These are phyloP conservation scores for Sturmia bella DNA, from an alignment of 2,888 invertebrate species.

Conservation along the genomic window DNA sequence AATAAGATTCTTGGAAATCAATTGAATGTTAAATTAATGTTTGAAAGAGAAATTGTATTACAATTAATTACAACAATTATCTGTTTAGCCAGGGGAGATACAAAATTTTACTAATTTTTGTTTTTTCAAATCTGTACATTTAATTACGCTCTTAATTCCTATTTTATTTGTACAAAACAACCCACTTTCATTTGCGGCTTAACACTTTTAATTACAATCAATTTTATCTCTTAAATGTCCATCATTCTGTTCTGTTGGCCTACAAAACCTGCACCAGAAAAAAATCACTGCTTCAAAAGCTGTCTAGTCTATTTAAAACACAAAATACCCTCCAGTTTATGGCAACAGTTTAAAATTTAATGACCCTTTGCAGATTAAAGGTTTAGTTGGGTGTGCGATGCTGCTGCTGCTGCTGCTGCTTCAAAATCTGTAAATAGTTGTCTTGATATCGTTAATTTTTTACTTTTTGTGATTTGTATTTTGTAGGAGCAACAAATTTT, in stretches of 20 bases:
- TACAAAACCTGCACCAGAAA: neutral
- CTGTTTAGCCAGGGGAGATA: too few species aligned
- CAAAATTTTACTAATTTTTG: too few species aligned
- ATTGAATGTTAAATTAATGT: too few species aligned
- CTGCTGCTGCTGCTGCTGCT: neutral
- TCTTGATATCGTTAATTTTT: constrained; percentile 20
- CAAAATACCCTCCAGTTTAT: constrained; percentile 9
- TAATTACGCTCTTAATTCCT: neutral
- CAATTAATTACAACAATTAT: too few species aligned
- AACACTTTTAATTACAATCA: constrained; percentile 41
- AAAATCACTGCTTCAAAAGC: constrained; percentile 5
- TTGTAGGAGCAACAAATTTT: neutral
- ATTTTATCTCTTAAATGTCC: neutral
- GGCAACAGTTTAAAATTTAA: constrained; percentile 49
- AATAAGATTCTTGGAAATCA: too few species aligned
- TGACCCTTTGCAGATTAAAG: constrained; percentile 29
- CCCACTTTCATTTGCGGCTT: constrained; percentile 16
- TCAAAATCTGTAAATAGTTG: constrained; percentile 25
- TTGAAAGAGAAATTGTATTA: too few species aligned
- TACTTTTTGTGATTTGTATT: neutral
- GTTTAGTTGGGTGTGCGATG: constrained; percentile 12
- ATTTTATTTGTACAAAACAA: neutral
- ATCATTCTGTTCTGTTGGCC: neutral
- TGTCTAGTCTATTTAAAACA: constrained; percentile 1
- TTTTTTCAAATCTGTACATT: neutral